phyloP scores from a whole-genome alignment of 2,113 vertebrate genomes.

The Salvelinus sp. region DNA sequence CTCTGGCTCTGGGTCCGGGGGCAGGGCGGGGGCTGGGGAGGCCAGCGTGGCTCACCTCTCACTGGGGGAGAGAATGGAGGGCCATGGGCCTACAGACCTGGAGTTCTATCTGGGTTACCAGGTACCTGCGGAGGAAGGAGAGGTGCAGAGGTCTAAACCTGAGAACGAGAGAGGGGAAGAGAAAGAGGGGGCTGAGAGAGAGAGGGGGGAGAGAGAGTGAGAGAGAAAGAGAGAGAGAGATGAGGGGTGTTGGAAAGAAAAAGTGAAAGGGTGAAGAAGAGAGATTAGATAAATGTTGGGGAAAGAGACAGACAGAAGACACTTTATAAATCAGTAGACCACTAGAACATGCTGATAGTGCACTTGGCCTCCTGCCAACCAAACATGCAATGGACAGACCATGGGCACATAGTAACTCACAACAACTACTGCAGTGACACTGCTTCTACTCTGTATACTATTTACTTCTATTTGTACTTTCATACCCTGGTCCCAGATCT shows the following conservation, averaged over 20 bases:
- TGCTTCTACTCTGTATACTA: background rate
- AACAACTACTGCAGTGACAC: constrained; percentile 22
- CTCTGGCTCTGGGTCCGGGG: constrained; percentile 55
- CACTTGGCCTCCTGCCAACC: constrained; percentile 36
- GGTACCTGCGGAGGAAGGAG: background rate
- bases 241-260: no score
- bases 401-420: background rate
- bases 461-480: background rate
- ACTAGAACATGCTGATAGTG: constrained; percentile 48
- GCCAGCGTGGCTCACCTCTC: constrained; percentile 76
- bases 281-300: no score
- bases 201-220: background rate
- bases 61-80: constrained; percentile 42
- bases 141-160: constrained; percentile 8
- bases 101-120: constrained; percentile 34
- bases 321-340: constrained; percentile 24
- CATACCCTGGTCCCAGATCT: no score
- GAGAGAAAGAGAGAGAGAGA: no score
- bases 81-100: constrained; percentile 63
- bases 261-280: no score
- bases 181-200: background rate
- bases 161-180: background rate
- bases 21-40: constrained; percentile 59
- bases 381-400: background rate
- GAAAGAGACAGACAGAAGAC: no score